These are phyloP conservation scores for Onthophagus sagittarius DNA, from an alignment of 2,888 invertebrate species.

Conservation along the genomic window DNA sequence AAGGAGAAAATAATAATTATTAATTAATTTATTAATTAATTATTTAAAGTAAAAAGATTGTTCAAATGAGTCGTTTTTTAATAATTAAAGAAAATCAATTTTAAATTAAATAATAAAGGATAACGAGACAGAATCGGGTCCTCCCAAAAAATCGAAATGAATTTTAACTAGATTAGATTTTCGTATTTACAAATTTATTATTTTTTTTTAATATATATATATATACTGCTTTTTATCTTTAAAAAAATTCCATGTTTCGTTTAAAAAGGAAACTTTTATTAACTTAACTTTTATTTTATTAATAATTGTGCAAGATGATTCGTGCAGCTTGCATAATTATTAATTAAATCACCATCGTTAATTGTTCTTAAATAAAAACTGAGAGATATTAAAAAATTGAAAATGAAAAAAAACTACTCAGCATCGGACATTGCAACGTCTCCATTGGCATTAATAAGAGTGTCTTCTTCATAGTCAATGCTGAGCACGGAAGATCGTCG, in stretches of 20 bases:
- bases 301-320: background rate
- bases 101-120: background rate
- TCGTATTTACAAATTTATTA: background rate
- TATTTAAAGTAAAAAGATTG: too few relatives aligned
- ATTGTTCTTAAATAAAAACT: background rate
- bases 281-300: background rate
- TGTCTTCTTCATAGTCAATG: slow-evolving; percentile 71
- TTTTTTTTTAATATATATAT: background rate
- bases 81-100: background rate
- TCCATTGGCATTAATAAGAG: slow-evolving; percentile 67
- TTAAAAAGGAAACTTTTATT: too few relatives aligned
- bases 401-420: slow-evolving; percentile 34
- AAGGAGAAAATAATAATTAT: background rate
- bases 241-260: too few relatives aligned
- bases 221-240: too few relatives aligned
- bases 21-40: too few relatives aligned
- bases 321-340: background rate
- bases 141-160: background rate
- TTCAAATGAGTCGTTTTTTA: background rate
- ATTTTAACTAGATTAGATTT: background rate
- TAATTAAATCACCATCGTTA: background rate
- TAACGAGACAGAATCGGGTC: background rate
- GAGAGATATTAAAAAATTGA: too few relatives aligned
- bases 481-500: slow-evolving; percentile 68
- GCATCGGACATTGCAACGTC: slow-evolving; percentile 54